A percentile compares a stretch with the other conserved stretches of the same genome.
Conservation (phyloP, 2,113 vertebrate species). For the Apistogramma diplotaenia region DNA sequence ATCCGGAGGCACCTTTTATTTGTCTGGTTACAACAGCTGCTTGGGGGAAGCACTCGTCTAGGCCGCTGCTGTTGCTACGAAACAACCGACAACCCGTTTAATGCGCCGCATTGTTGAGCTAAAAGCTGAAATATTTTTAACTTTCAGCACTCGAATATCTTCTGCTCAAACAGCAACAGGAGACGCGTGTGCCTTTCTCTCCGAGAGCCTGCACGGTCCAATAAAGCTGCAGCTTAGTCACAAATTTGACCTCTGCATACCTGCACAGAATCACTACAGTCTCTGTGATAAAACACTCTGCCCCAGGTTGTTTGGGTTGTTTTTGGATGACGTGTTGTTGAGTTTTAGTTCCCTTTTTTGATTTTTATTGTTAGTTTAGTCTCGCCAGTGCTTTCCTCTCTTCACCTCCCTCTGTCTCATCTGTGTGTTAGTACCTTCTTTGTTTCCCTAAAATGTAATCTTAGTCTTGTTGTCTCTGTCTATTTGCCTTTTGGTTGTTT, state of each 20-base stretch:
- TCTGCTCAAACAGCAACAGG: not conserved
- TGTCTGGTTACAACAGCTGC: conserved; percentile 21
- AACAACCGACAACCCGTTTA: conserved; percentile 21
- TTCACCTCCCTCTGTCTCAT: no score
- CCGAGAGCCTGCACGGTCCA: not conserved
- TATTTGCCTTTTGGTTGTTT: not conserved
- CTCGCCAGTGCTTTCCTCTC: not conserved
- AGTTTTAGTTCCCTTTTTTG: no score
- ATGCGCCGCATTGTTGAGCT: not conserved
- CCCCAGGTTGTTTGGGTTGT: no score
- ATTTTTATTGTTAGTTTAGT: no score
- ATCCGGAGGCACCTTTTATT: conserved; percentile 3
- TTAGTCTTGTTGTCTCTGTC: not conserved
- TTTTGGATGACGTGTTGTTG: no score
- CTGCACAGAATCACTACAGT: not conserved
- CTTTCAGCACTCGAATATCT: not conserved
- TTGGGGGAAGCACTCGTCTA: conserved; percentile 6
- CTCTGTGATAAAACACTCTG: not conserved
- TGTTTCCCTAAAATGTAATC: not conserved
- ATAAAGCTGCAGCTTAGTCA: not conserved
- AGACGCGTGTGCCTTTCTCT: not conserved
- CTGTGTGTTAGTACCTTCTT: no score
- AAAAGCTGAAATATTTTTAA: conserved; percentile 27
- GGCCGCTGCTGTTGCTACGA: conserved; percentile 41
- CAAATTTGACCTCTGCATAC: not conserved